A percentile compares a stretch with the other conserved stretches of the same genome.
Conservation (phyloP, 2,113 vertebrate genomes). For the Carassius gibelio region DNA sequence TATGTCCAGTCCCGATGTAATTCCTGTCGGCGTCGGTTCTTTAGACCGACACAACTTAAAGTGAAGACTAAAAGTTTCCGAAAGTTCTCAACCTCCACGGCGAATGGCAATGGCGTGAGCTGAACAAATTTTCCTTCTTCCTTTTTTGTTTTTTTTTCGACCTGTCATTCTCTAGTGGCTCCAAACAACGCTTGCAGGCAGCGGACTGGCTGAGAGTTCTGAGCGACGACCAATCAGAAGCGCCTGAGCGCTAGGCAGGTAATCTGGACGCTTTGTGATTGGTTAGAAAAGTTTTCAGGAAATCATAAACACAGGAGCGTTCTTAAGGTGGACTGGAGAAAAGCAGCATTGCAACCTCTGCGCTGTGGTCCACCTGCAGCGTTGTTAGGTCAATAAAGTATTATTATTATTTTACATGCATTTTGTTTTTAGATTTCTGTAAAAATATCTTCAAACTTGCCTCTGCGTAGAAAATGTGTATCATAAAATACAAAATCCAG, state of each 20-base stretch:
- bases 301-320: conserved; percentile 15
- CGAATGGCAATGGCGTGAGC: conserved; percentile 56
- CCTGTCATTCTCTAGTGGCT: conserved; percentile 59
- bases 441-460: neutral
- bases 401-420: neutral
- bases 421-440: neutral
- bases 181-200: conserved; percentile 8
- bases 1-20: neutral
- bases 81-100: conserved; percentile 47
- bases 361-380: neutral
- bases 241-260: neutral
- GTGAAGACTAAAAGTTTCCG: neutral
- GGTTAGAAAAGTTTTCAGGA: conserved; percentile 53
- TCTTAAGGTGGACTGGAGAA: conserved; percentile 60
- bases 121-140: conserved; percentile 56
- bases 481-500: neutral
- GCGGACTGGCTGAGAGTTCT: conserved; percentile 1
- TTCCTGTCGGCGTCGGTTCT: neutral
- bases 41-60: neutral
- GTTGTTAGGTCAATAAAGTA: neutral
- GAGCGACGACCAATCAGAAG: conserved; percentile 47
- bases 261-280: conserved; percentile 41
- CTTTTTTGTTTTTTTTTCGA: conserved; percentile 49
- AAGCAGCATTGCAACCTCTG: neutral
- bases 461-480: neutral